These are phyloP conservation scores for Balanococcus diminutus DNA, from an alignment of 2,888 invertebrate species.

Conservation along the genomic window DNA sequence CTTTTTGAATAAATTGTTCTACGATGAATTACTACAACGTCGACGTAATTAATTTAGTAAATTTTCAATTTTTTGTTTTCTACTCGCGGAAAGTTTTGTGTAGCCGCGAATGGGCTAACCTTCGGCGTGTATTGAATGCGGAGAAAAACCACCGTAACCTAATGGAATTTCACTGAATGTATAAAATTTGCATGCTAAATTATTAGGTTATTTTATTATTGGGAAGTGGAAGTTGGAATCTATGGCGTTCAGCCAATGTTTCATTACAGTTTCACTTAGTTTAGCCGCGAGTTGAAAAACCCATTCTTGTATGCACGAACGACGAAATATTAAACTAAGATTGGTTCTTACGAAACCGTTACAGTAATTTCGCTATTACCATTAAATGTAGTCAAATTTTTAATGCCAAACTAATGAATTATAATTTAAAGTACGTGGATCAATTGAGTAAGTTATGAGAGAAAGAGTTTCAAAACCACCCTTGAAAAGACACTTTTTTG, in stretches of 20 bases:
- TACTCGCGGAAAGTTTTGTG: background rate
- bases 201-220: constrained; percentile 13
- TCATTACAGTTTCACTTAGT: background rate
- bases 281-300: background rate
- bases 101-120: background rate
- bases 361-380: no score
- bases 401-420: no score
- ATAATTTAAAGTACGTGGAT: no score
- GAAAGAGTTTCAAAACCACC: no score
- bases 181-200: background rate
- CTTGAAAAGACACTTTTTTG: no score
- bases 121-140: background rate
- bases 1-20: constrained; percentile 14
- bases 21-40: constrained; percentile 2
- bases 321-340: no score
- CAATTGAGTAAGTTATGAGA: no score
- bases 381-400: no score
- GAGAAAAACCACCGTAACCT: background rate
- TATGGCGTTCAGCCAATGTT: background rate
- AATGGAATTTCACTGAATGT: background rate
- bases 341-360: no score
- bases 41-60: background rate
- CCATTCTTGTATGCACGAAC: no score
- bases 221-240: background rate
- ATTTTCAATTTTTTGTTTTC: background rate